Evolutionary conservation across 2,888 invertebrate species (phyloP), one percentile per base, ranked within the genome.

Genomic region (Diploptera punctata): DNA sequence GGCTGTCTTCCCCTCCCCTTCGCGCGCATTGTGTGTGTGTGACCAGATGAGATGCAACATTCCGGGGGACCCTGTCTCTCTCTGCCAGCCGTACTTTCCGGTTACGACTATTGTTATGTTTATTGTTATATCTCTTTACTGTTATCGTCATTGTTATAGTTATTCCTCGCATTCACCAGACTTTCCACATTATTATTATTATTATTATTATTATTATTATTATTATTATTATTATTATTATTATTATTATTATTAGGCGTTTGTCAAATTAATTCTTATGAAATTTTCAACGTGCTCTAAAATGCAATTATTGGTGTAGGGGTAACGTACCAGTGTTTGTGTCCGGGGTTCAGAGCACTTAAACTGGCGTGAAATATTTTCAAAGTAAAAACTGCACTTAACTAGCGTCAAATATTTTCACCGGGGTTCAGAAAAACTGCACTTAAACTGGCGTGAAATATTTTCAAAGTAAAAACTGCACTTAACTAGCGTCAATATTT

Each of bases 121-220:
- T 75, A 75, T 71, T 65, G 71, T 75, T 73, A 75, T 75, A 72
- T 72, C 75, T 70, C 71, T 72, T 62, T 69, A 72, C 67, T 73
- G 71, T 75, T 73, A 75, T 73, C 71, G 65, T 75, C 74, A 75
- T 73, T 74, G 75, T 75, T 74, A 74, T 71, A 68, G 74, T 74
- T 75, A 73, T 70, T 73, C 73, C 61, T 67, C 44, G 10, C 52
- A 69, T 29, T 69, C 69, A 44, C 29, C 19, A 13, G 19, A 16
- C 29, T n/a, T 33, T 43, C 38, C 9, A 43, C 52, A 38, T 49
- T 21, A 68, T 70, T 70, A 62, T 70, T 70, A 73, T 67, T 60
- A 65, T 73, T 68, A 73, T 71, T 68, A 68, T 71, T 68, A 71
- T 68, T 65, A 71, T 71, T 57, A 73, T 65, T 67, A 70, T 71